Conservation (phyloP, 2,797 vertebrate species). For the Craterocephalus amniculus region DNA sequence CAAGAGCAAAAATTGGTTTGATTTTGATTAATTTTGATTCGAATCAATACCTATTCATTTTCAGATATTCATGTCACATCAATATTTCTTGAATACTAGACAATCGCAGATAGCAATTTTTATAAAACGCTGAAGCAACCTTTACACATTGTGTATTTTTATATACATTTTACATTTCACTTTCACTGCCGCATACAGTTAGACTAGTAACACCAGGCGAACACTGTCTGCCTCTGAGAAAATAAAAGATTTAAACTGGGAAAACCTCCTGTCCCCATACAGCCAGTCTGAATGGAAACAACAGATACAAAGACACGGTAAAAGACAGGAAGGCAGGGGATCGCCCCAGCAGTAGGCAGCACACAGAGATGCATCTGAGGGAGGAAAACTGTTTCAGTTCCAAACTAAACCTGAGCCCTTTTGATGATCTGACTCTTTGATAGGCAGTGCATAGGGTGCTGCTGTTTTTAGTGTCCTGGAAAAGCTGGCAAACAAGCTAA, state of each 20-base stretch:
- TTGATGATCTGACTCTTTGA: constrained; percentile 52
- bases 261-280: not conserved
- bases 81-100: too few relatives aligned
- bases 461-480: constrained; percentile 44
- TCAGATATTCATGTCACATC: too few relatives aligned
- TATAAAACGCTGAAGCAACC: too few relatives aligned
- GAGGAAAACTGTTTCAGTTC: constrained; percentile 28
- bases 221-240: not conserved
- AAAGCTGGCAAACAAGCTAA: constrained; percentile 44
- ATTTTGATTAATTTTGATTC: too few relatives aligned
- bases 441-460: constrained; percentile 32
- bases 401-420: constrained; percentile 46
- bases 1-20: too few relatives aligned
- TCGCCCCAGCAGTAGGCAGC: constrained; percentile 24
- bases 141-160: too few relatives aligned
- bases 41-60: too few relatives aligned
- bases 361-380: constrained; percentile 29
- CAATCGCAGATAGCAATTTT: too few relatives aligned
- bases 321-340: constrained; percentile 15
- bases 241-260: not conserved
- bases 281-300: not conserved
- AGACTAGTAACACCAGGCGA: not conserved
- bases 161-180: too few relatives aligned
- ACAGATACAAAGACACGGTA: constrained; percentile 9
- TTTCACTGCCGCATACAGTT: not conserved